Evolutionary conservation across 2,888 invertebrate species (phyloP), one percentile per base, ranked within the genome.

Genomic region (Oxytorus armatus): DNA sequence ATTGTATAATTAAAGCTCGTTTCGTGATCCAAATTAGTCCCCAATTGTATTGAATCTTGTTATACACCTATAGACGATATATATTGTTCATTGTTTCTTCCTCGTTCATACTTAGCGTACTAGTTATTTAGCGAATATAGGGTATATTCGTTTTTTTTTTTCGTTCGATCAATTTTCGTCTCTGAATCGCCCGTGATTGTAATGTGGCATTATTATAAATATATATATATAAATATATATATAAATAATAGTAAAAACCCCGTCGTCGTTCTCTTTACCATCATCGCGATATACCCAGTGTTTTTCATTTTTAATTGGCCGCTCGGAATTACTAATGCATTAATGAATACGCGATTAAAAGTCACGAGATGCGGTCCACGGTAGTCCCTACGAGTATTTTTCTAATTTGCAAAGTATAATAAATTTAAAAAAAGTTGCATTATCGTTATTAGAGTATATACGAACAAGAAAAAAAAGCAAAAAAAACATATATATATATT

Each of bases 331-430:
- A 57, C 61, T 47, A 78, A 75, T 21, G 29, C n/a, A 70, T 76
- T 63, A 57, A 77, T 18, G 39, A 55, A 29, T 57, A 36, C 33
- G 14, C 47, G 61, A 77, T 65, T 66, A 59, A 44, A 70, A 77
- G 78, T 85, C 73, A 84, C 85, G 88, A 87, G 88, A 86, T 88
- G 84, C 89, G 89, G 88, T 87, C n/a, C 86, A 86, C 87, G 87
- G 84, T 85, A 85, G 87, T 85, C 87, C 80, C 77, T 88, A 89
- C 84, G 88, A 90, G 86, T 91, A 91, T 91, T 91, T 91, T 91
- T 91, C 90, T 91, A 91, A 91, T 88, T 91, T 91, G 90, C 91
- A 89, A 91, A 90, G 86, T 89, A 89, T 91, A 88, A 91, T 89
- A 89, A 91, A 91, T 90, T 91, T n/a, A n/a, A 89, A 90, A 86